Conservation (phyloP, 1,140 invertebrate genomes). For the Varroa destructor region DNA sequence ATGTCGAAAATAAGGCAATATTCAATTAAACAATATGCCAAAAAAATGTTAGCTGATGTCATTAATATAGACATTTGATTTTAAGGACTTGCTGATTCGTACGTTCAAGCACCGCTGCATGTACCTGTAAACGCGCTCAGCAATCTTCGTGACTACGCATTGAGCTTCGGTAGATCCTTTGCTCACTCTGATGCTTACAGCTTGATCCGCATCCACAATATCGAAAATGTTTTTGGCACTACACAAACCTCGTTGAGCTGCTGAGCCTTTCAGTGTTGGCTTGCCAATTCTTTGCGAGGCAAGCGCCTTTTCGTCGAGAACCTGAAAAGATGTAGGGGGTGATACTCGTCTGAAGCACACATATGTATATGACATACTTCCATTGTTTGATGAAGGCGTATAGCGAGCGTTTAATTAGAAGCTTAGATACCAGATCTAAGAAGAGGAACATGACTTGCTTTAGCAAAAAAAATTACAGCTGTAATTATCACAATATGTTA, state of each 20-base stretch:
- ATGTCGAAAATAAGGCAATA: background rate
- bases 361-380: no score
- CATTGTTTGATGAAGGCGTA: no score
- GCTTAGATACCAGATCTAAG: no score
- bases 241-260: background rate
- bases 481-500: no score
- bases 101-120: background rate
- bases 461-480: no score
- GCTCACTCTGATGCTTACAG: constrained; percentile 17
- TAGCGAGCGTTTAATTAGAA: no score
- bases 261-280: background rate
- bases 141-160: constrained; percentile 17
- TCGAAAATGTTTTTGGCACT: constrained; percentile 2
- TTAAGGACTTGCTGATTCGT: background rate
- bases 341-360: no score
- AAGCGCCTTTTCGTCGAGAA: constrained; percentile 14
- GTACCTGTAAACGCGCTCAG: constrained; percentile 14
- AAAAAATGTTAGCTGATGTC: background rate
- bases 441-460: no score
- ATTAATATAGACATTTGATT: background rate
- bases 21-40: no score
- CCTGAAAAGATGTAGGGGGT: no score
- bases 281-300: background rate
- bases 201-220: background rate
- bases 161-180: constrained; percentile 13